A percentile compares a stretch with the other conserved stretches of the same genome.
Evolutionary conservation across 2,113 vertebrate species (phyloP).

Genomic region (Oostethus manadensis): DNA sequence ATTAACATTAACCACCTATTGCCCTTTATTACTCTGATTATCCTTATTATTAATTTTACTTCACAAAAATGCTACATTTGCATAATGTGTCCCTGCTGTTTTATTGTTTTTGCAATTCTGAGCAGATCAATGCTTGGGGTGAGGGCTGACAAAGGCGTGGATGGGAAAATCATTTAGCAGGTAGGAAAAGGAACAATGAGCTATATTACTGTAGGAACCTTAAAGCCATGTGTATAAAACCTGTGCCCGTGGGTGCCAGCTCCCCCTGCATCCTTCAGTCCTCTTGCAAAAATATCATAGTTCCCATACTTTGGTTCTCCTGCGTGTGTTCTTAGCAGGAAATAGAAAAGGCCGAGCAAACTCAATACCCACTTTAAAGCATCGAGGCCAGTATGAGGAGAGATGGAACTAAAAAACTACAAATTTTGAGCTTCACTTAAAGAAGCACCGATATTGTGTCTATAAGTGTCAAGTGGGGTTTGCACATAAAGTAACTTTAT

Average conservation of each 20-base stretch:
- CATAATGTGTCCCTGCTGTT: slow-evolving; percentile 44
- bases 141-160: slow-evolving; percentile 48
- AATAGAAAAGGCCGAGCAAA: slow-evolving; percentile 27
- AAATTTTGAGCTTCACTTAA: slow-evolving; percentile 27
- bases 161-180: slow-evolving; percentile 23
- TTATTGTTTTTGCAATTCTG: slow-evolving; percentile 5
- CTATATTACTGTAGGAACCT: slow-evolving; percentile 3
- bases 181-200: slow-evolving; percentile 12
- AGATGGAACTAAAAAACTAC: slow-evolving; percentile 28
- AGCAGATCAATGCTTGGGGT: slow-evolving; percentile 35
- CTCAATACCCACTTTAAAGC: slow-evolving; percentile 50
- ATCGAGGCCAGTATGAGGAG: slow-evolving; percentile 33
- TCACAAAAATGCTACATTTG: slow-evolving; percentile 60
- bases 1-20: slow-evolving; percentile 56
- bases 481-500: slow-evolving; percentile 45
- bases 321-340: slow-evolving; percentile 33
- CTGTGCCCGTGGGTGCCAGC: slow-evolving; percentile 6
- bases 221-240: slow-evolving; percentile 14
- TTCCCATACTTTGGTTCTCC: slow-evolving; percentile 20
- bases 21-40: slow-evolving; percentile 65
- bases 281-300: slow-evolving; percentile 28
- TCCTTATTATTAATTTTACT: slow-evolving; percentile 64
- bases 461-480: slow-evolving; percentile 16
- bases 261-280: slow-evolving; percentile 21
- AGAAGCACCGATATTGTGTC: slow-evolving; percentile 14